Conservation (phyloP, 2,113 vertebrate species). For the Glareola pratincola region DNA sequence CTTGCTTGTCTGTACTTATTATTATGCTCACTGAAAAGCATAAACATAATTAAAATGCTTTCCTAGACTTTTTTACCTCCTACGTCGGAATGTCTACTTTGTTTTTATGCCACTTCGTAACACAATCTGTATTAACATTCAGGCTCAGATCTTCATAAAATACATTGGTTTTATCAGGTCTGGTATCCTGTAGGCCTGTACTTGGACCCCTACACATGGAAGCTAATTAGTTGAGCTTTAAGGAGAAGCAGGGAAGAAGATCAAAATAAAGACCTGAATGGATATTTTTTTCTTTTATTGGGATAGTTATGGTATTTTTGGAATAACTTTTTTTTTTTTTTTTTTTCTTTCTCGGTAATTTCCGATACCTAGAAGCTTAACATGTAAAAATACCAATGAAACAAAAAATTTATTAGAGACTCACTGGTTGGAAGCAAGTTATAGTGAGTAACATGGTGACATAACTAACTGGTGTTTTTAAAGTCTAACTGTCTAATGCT, state of each 20-base stretch:
- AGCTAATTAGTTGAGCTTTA: neutral
- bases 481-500: neutral
- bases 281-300: neutral
- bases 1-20: slow-evolving; percentile 53
- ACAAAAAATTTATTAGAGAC: neutral
- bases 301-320: neutral
- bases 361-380: neutral
- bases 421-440: neutral
- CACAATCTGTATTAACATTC: neutral
- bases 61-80: slow-evolving; percentile 23
- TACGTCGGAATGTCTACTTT: neutral
- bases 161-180: neutral
- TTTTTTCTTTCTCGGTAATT: neutral
- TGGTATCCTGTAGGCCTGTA: neutral
- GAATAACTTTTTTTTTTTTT: neutral
- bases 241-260: neutral
- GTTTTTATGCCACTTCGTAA: neutral
- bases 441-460: neutral
- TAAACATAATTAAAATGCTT: slow-evolving; percentile 55
- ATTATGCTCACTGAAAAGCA: slow-evolving; percentile 39
- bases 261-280: neutral
- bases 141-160: neutral
- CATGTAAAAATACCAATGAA: neutral
- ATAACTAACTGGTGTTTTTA: neutral
- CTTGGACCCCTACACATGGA: neutral